A percentile compares a stretch with the other conserved stretches of the same genome.
Conservation (phyloP, 2,888 invertebrate genomes). For the Hyppa rectilinea region DNA sequence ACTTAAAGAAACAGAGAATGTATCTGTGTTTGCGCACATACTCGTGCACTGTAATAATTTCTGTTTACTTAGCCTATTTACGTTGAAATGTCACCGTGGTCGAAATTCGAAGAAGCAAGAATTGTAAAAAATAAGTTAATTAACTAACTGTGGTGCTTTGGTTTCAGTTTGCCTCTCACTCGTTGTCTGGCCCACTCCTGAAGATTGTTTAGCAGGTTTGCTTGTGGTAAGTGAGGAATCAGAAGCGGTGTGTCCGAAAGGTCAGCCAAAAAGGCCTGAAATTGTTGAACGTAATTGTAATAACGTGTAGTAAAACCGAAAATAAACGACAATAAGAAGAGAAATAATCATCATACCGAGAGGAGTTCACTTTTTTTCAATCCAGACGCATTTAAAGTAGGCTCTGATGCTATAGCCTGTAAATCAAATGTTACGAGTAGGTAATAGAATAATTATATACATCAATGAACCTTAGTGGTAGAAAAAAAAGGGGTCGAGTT, state of each 20-base stretch:
- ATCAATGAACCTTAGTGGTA: not conserved
- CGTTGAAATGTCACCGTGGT: not conserved
- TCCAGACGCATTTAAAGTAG: slow-evolving; percentile 76
- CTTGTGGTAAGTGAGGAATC: slow-evolving; percentile 85
- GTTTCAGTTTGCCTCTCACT: slow-evolving; percentile 77
- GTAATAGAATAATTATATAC: not conserved
- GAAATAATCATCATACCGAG: slow-evolving; percentile 69
- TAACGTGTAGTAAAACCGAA: not conserved
- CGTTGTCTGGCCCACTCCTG: slow-evolving; percentile 83
- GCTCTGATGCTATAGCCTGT: slow-evolving; percentile 75
- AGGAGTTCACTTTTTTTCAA: slow-evolving; percentile 79
- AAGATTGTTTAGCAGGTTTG: slow-evolving; percentile 80
- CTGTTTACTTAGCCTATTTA: not conserved
- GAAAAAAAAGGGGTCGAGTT: not conserved
- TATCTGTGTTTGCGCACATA: not conserved
- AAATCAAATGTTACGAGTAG: slow-evolving; percentile 14
- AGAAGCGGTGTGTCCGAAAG: slow-evolving; percentile 80
- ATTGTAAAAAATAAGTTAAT: not conserved
- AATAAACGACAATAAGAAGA: not conserved
- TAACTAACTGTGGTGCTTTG: slow-evolving; percentile 75
- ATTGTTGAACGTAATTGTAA: slow-evolving; percentile 1
- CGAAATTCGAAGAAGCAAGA: not conserved
- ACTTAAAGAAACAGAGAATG: not conserved
- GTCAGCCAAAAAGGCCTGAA: slow-evolving; percentile 83
- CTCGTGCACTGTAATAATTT: not conserved